Conservation (phyloP, 2,113 vertebrate genomes). For the Agapornis roseicollis region DNA sequence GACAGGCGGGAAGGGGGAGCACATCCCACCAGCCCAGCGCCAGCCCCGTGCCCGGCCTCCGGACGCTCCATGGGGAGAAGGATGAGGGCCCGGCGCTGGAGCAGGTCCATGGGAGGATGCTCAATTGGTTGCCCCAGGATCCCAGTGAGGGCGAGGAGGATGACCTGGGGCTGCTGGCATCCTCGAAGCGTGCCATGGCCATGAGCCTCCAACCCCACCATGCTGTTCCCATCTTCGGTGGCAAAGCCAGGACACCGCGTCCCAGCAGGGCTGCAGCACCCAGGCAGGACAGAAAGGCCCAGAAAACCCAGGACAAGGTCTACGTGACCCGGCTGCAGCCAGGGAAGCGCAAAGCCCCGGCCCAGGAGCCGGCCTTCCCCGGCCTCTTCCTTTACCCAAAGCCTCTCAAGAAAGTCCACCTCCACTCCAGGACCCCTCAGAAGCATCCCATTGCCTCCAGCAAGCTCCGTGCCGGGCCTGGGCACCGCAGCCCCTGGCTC, state of each 20-base stretch:
- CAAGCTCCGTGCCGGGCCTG: not conserved
- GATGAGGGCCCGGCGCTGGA: not conserved
- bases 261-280: not conserved
- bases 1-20: not conserved
- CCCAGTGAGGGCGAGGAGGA: conserved; percentile 20
- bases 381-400: conserved; percentile 85
- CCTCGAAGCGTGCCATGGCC: conserved; percentile 60
- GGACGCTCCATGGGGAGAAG: not conserved
- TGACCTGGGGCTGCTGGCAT: not conserved
- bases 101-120: conserved; percentile 59
- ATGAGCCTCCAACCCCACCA: conserved; percentile 68
- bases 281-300: not conserved
- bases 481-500: conserved; percentile 46
- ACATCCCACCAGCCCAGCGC: not conserved
- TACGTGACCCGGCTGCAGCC: conserved; percentile 90
- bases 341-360: conserved; percentile 50
- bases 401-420: conserved; percentile 76
- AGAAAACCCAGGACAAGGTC: conserved; percentile 80
- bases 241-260: conserved; percentile 67
- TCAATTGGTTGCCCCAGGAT: conserved; percentile 79
- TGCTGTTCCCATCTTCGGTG: conserved; percentile 76
- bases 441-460: not conserved
- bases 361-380: conserved; percentile 71
- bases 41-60: rapidly evolving
- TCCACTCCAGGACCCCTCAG: conserved; percentile 68